Conservation (phyloP, 2,113 vertebrate species). For the Felis chaus region DNA sequence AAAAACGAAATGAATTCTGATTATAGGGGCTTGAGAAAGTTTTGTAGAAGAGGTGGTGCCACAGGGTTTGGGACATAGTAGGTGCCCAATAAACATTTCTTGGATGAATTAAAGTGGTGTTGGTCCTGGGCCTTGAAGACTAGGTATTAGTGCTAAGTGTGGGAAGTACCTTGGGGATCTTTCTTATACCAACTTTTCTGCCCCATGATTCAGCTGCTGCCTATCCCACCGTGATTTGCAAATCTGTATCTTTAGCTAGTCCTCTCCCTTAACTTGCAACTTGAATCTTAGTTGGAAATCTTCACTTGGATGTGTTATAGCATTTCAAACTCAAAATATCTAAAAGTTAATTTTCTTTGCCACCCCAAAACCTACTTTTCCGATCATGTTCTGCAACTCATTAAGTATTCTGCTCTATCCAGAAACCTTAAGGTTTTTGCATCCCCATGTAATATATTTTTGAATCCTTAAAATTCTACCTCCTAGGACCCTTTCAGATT, state of each 20-base stretch:
- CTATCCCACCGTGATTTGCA: not conserved
- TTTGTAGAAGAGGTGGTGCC: not conserved
- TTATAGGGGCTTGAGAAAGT: not conserved
- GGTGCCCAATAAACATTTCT: not conserved
- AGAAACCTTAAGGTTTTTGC: conserved; percentile 21
- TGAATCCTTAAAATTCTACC: not conserved
- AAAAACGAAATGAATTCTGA: not conserved
- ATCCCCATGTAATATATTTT: not conserved
- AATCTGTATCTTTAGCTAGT: not conserved
- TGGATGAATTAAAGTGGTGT: not conserved
- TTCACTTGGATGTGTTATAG: not conserved
- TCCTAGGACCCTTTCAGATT: not conserved
- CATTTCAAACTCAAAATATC: conserved; percentile 1
- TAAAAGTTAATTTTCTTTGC: not conserved
- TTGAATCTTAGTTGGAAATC: not conserved
- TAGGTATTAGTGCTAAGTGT: not conserved
- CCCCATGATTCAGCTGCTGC: not conserved
- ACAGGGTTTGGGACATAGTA: not conserved
- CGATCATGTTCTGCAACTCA: not conserved
- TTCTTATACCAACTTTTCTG: not conserved
- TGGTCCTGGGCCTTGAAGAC: not conserved
- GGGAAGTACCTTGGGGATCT: not conserved
- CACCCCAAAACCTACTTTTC: not conserved
- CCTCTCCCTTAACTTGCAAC: not conserved
- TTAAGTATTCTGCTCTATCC: not conserved